Evolutionary conservation across 2,113 vertebrate genomes (phyloP), one percentile per base, ranked within the genome.

Genomic region (Laticauda laticaudata): DNA sequence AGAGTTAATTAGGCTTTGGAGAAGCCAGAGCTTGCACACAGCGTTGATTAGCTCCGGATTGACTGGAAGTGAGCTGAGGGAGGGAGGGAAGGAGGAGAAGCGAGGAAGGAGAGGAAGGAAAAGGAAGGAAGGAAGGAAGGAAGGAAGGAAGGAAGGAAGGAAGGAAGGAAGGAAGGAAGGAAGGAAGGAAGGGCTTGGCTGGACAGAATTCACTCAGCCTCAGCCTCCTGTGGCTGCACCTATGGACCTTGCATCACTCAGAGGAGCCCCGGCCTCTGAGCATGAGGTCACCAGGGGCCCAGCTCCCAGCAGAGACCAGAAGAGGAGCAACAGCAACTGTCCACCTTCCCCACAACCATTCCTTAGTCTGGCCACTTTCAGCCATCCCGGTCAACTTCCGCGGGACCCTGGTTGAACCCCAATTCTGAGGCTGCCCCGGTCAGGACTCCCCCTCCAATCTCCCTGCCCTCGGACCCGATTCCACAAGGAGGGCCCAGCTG

Each of bases 241-340:
- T 21, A 89, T 90, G 92, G 21, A 93, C 87, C 89, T n/a, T 24
- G 56, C 59, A 61, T 48, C 87, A 45, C 86, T 51, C 48, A 51
- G 48, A 51, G 48, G 48, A 51, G 48, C 8, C 48, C 48, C 90
- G 55, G 93, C 57, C 87, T 90, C 90, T 88, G 94, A 93, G 88
- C 91, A 93, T 7, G 8, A 51, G 8, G 8, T 9, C 48, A 51
- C 48, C 48, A 93, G 0, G 57, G 29, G n/a, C 1, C 43, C 0
- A 9, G 48, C 1, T 1, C 48, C 48, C 18, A 0, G 26, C 87
- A 11, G 29, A n/a, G 9, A 26, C n/a, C n/a, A 34, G 87, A 4
- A 56, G 54, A 11, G 21, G 18, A 43, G 18, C 34, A 43, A 18
- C 18, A 43, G 18, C 34, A 43, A 81, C 75, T 21, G 7, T 3